Evolutionary conservation across 2,888 invertebrate species (phyloP), one percentile per base, ranked within the genome.

Genomic region (Tanytarsus gracilentus): DNA sequence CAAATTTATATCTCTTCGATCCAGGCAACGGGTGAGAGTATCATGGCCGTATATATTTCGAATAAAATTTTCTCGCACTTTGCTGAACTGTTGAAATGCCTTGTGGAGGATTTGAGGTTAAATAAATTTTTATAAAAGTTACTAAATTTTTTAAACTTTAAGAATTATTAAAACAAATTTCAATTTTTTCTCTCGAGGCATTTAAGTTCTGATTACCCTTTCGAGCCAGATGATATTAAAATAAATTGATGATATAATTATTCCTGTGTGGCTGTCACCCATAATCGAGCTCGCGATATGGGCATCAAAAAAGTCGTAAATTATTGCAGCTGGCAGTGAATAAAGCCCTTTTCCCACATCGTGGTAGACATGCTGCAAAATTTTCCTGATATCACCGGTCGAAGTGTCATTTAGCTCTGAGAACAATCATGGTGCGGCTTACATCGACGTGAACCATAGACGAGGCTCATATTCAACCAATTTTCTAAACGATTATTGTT

Each of bases 161-260:
- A n/a, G n/a, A n/a, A n/a, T n/a, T n/a, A n/a, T n/a, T n/a, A n/a
- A n/a, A n/a, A n/a, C n/a, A n/a, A n/a, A n/a, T n/a, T n/a, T n/a
- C 14, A 36, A 18, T 14, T 18, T 11, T 44, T 18, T 11, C 33
- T 33, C 44, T 44, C 21, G 11, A 23, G 44, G 18, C 21, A 11
- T 44, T 18, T 5, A 18, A 18, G 14, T 8, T 11, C 55, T 33
- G 39, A 23, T 26, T 25, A 33, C 40, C 16, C 27, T 18, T 26
- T 40, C 14, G 11, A 40, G 40, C 39, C 26, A 26, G 55, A 9
- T 55, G 40, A 40, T 16, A 25, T 16, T 36, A 33, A 36, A 36
- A 53, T 36, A 53, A 55, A 55, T 55, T 55, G 55, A 55, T 55
- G 55, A 26, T 39, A 33, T 40, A 26, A 39, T 39, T 55, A 55